Conservation (phyloP, 2,113 vertebrate species). For the Todiramphus saurophagus region DNA sequence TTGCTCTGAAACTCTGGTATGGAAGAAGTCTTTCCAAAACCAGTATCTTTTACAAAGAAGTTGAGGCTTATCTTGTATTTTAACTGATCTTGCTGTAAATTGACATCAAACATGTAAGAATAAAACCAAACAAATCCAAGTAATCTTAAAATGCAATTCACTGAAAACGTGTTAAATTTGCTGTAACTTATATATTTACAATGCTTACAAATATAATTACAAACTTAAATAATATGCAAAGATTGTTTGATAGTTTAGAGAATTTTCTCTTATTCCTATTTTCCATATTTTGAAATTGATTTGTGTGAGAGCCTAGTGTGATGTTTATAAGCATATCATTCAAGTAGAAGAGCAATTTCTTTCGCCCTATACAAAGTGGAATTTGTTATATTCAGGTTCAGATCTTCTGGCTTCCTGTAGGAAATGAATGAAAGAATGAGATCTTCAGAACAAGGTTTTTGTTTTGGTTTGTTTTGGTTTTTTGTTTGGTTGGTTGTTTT, state of each 20-base stretch:
- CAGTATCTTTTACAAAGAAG: neutral
- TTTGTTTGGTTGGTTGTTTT: neutral
- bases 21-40: neutral
- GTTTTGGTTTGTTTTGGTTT: fast-evolving
- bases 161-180: neutral
- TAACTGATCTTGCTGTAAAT: neutral
- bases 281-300: neutral
- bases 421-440: neutral
- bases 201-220: neutral
- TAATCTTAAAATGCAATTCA: neutral
- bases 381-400: neutral
- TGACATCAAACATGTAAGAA: neutral
- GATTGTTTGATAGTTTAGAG: neutral
- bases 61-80: neutral
- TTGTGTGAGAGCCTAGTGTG: neutral
- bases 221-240: neutral
- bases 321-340: neutral
- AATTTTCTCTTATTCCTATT: neutral
- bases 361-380: neutral
- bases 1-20: neutral
- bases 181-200: neutral
- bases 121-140: neutral
- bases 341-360: neutral
- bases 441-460: neutral
- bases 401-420: neutral